phyloP scores from a whole-genome alignment of 2,113 vertebrate species.

The Dolichotis patagonum region DNA sequence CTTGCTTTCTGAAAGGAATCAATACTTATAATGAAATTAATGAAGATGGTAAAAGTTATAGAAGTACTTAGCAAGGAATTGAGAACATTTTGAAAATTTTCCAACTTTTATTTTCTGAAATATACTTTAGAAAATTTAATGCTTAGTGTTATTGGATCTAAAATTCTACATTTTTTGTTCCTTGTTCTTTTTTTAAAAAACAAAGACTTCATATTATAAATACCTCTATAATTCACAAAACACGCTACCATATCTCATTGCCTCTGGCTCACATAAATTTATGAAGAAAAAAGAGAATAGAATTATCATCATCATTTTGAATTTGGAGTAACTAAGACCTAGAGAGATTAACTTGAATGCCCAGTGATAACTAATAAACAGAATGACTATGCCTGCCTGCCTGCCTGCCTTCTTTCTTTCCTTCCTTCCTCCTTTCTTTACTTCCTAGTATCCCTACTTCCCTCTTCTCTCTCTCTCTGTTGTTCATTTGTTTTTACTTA shows the following conservation, averaged over 20 bases:
- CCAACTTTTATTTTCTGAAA: background rate
- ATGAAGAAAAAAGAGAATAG: background rate
- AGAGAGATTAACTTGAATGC: background rate
- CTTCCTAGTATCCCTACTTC: background rate
- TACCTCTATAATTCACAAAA: slow-evolving; percentile 13
- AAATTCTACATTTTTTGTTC: background rate
- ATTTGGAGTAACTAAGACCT: background rate
- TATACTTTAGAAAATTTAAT: slow-evolving; percentile 3
- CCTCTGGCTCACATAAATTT: background rate
- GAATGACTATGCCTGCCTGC: background rate
- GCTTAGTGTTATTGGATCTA: background rate
- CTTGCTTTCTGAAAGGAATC: background rate
- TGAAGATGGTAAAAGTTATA: background rate
- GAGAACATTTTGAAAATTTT: background rate
- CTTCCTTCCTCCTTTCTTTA: background rate
- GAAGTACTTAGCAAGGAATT: background rate
- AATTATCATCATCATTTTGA: slow-evolving; percentile 51
- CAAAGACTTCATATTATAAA: background rate
- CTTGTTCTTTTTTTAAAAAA: background rate
- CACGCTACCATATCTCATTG: background rate
- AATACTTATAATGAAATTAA: background rate
- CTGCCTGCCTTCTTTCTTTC: background rate
- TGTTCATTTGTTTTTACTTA: background rate
- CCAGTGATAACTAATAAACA: background rate
- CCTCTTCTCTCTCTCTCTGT: background rate